Conservation (phyloP, 2,888 invertebrate species). For the Fissipunctia ypsillon region DNA sequence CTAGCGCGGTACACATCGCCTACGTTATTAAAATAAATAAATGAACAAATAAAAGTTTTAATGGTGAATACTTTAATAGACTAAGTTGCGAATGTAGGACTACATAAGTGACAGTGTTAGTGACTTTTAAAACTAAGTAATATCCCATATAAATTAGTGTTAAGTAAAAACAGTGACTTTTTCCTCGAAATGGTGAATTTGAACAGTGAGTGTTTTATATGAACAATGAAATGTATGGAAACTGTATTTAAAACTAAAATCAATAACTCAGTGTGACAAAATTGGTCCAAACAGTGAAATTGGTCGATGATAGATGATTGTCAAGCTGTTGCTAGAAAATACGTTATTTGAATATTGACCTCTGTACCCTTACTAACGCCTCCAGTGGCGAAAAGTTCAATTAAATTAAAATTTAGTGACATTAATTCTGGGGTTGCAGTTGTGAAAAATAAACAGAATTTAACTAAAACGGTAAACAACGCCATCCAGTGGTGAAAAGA, state of each 20-base stretch:
- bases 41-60: background rate
- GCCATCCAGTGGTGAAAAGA: background rate
- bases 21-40: background rate
- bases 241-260: background rate
- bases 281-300: conserved; percentile 3
- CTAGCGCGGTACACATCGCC: background rate
- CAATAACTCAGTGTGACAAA: background rate
- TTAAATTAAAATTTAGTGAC: background rate
- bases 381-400: background rate
- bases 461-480: background rate
- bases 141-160: background rate
- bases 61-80: background rate
- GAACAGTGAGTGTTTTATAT: too few relatives aligned
- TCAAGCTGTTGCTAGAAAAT: background rate
- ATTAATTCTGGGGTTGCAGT: conserved; percentile 6
- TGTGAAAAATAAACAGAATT: background rate
- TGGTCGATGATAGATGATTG: background rate
- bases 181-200: too few relatives aligned
- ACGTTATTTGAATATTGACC: conserved; percentile 7
- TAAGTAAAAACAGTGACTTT: too few relatives aligned
- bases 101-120: conserved; percentile 3
- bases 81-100: background rate
- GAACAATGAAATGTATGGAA: too few relatives aligned
- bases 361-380: conserved; percentile 3
- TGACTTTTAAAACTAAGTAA: background rate